These are phyloP conservation scores for Antechinus flavipes DNA, from an alignment of 2,113 vertebrate genomes.

Conservation along the genomic window DNA sequence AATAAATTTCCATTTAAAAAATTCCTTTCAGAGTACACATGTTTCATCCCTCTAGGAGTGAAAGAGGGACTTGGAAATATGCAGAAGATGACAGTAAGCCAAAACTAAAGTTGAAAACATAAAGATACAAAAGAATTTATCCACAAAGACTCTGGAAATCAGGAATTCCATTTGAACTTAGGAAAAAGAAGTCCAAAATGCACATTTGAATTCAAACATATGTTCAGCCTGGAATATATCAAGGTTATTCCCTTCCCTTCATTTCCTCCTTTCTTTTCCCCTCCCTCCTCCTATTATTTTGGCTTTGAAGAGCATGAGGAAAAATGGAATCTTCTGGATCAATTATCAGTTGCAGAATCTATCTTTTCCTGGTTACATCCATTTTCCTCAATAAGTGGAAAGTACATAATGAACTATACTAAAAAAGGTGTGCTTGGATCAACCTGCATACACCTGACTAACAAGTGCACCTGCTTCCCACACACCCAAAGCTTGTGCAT, in stretches of 20 bases:
- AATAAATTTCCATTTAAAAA: background rate
- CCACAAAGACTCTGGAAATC: background rate
- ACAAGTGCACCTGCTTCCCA: conserved; percentile 7
- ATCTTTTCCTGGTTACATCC: conserved; percentile 16
- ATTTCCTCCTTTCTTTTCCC: background rate
- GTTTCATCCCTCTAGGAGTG: no score
- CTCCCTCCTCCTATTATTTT: conserved; percentile 26
- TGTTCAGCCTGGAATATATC: background rate
- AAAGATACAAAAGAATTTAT: no score
- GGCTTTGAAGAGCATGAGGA: conserved; percentile 50
- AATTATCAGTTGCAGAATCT: conserved; percentile 59
- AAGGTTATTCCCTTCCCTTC: background rate
- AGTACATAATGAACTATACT: conserved; percentile 26
- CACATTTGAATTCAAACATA: background rate
- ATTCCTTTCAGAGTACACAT: no score
- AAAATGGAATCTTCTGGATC: conserved; percentile 53
- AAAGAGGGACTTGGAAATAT: no score
- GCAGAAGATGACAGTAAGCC: no score
- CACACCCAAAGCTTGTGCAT: background rate
- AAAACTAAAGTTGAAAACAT: no score
- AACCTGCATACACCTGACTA: conserved; percentile 11
- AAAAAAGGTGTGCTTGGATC: background rate
- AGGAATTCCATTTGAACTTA: background rate
- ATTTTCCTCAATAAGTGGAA: background rate
- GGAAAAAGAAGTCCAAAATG: background rate